Conservation (phyloP, 2,888 invertebrate species). For the Auanema freiburgensis region DNA sequence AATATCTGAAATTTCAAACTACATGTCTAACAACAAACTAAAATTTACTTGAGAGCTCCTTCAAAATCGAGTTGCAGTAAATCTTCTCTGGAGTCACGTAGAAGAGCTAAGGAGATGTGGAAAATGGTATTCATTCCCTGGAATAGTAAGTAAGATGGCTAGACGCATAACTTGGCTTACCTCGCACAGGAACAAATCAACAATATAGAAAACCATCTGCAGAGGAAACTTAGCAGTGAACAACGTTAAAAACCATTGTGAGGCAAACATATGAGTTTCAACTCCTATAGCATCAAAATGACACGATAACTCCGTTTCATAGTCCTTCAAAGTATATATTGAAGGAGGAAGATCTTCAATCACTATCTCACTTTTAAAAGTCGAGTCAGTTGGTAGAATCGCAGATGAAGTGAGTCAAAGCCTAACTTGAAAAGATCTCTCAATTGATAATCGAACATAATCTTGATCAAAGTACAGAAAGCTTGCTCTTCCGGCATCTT, state of each 20-base stretch:
- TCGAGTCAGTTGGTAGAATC: conserved; percentile 89
- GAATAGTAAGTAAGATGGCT: conserved; percentile 65
- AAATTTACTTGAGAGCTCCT: conserved; percentile 82
- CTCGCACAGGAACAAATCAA: conserved; percentile 85
- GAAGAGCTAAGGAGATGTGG: conserved; percentile 89
- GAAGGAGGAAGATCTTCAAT: no score
- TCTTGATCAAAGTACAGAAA: conserved; percentile 89
- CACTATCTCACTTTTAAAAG: conserved; percentile 77
- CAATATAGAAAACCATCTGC: conserved; percentile 91
- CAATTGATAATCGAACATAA: conserved; percentile 94
- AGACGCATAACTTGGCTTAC: conserved; percentile 52
- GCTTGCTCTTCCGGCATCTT: conserved; percentile 99
- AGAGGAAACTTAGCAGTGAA: conserved; percentile 98
- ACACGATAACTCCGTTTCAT: conserved; percentile 67
- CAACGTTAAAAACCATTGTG: conserved; percentile 99
- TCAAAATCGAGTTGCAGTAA: conserved; percentile 91
- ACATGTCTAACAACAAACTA: background rate
- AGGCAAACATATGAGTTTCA: conserved; percentile 87
- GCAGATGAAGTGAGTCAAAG: conserved; percentile 90
- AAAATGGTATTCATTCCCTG: conserved; percentile 93
- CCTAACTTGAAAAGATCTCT: conserved; percentile 88
- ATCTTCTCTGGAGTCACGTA: conserved; percentile 80
- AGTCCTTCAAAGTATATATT: conserved; percentile 65
- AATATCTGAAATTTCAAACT: conserved; percentile 69
- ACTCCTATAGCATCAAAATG: conserved; percentile 76